These are phyloP conservation scores for Polymixis lichenea DNA, from an alignment of 2,888 invertebrate species.

Conservation along the genomic window DNA sequence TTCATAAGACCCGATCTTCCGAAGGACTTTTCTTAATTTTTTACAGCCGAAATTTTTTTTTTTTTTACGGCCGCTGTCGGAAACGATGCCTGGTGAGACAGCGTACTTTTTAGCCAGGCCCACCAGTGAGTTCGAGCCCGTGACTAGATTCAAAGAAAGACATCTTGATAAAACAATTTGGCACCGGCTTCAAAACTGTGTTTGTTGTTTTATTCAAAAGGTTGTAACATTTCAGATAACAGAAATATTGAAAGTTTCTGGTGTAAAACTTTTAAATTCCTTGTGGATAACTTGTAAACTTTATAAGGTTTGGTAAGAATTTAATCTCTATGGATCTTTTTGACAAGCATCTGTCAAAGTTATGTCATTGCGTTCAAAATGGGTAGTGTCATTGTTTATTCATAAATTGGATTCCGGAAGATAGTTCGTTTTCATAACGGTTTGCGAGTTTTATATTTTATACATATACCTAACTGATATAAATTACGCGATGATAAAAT, in stretches of 20 bases:
- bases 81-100: too few relatives aligned
- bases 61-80: too few relatives aligned
- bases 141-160: background rate
- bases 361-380: constrained; percentile 4
- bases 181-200: background rate
- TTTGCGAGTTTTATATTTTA: background rate
- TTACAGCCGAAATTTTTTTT: too few relatives aligned
- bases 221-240: constrained; percentile 8
- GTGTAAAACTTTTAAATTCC: constrained; percentile 10
- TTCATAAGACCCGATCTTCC: too few relatives aligned
- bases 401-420: background rate
- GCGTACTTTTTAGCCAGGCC: too few relatives aligned
- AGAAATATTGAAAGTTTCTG: constrained; percentile 18
- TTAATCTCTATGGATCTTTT: constrained; percentile 57
- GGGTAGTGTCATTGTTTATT: background rate
- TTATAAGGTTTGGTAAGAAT: constrained; percentile 11
- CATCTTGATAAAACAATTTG: constrained; percentile 2
- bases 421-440: background rate
- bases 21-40: too few relatives aligned
- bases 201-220: constrained; percentile 20
- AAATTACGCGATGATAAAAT: background rate
- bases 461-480: background rate
- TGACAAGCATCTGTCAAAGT: constrained; percentile 42
- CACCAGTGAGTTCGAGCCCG: too few relatives aligned
- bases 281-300: constrained; percentile 15